Base-by-base conservation (phyloP, 2,888 invertebrate genomes). In the Taphrorychus bicolor region DNA sequence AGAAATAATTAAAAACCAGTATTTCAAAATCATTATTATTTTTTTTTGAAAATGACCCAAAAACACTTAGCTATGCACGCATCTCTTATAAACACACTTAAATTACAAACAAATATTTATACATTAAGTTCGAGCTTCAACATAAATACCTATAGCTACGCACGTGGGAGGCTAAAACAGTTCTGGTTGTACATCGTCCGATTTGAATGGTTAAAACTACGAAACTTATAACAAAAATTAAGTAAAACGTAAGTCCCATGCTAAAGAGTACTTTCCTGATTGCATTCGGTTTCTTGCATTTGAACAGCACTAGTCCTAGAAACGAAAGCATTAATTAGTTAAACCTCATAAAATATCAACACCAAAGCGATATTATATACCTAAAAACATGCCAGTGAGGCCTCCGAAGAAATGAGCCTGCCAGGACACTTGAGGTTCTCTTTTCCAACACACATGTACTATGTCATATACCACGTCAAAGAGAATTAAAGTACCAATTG, bases 341-440 rank as follows among this genome's bases (percentile, higher is more conserved):
- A 14, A 5, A 16, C 7, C 2, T 5, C 5, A 14, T 5, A 45
- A 14, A 14, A 16, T 45, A n/a, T 16, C 2, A 14, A 2, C 17
- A 45, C 7, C 32, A 32, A 5, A 32, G 32, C 5, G 14, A 42
- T 16, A 42, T 14, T 14, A 53, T 24, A 52, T 61, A 4, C 88
- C 90, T 2, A 90, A 75, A 4, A 90, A 82, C 1, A 89, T 81
- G 0, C 92, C 92, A 0, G 87, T 84, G 0, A 87, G 78, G 2
- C 90, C 91, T 3, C 92, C 92, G 4, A 89, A 86, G 14, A 86
- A 82, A 77, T 92, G 92, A 3, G 92, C 91, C 0, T 89, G 87
- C 87, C 91, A 87, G 42, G 91, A 90, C 68, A 91, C 85, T 32
- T 83, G 80, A 11, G 86, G 85, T 76, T 83, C 85, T 80, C 18